Base-by-base conservation (phyloP, 37 sponge, comb jelly and placozoan species). In the Aphrocallistes beatrix region DNA sequence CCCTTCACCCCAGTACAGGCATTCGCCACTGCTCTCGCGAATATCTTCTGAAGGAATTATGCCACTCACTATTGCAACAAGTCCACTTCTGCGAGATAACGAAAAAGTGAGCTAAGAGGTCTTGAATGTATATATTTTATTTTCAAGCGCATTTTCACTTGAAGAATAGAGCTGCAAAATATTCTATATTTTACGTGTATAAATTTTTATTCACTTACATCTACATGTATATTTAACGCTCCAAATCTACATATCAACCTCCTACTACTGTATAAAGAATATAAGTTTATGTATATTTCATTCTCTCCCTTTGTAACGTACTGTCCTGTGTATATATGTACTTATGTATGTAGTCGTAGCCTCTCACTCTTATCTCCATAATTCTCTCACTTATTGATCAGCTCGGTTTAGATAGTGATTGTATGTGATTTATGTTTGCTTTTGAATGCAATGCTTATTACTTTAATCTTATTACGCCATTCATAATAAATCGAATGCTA, bases 1-100 rank as follows among this genome's bases (percentile, higher is more conserved):
- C 95, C 95, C 3, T 94, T 94, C 85, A 89, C 95, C 83, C 95
- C 95, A 19, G 86, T 94, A 39, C 95, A 94, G 86, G 95, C 95
- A 13, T 94, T 94, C 83, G 90, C 93, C 9, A 89, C 91, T 42
- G 95, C 95, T 3, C 86, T 94, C 9, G 93, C 95, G 8, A 94
- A 94, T 86, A 51, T 94, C 38, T 92, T 89, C 1, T 93, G 75
- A 60, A 60, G 45, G 6, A 25, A 13, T 60, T 30, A n/a, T n/a
- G 75, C n/a, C 75, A 60, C 75, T 30, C 10, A 60, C 25, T 25
- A 32, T 30, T 6, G 75, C 75, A 60, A 60, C 75, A 60, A 60
- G 75, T 30, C 75, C 75, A 60, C 75, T 60, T 60, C 75, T 25
- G 75, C 34, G 75, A 60, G 28, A 30, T 60, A 60, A 60, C 75